These are phyloP conservation scores for Echinops telfairi DNA, from an alignment of 2,113 vertebrate genomes.

Conservation along the genomic window DNA sequence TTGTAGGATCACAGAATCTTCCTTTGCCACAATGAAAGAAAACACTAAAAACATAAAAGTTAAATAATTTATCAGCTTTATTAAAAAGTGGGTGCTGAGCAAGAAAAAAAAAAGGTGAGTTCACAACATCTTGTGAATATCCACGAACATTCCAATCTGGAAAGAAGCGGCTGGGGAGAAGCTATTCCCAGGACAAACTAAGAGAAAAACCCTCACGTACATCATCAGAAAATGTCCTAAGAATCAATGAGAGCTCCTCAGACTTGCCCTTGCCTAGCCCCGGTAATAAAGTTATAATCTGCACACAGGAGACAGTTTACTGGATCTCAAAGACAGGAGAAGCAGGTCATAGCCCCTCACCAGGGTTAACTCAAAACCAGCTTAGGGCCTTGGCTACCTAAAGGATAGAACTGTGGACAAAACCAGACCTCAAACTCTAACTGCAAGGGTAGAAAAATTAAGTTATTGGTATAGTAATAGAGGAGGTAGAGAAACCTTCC, in stretches of 20 bases:
- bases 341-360: background rate
- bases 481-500: background rate
- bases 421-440: background rate
- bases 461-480: background rate
- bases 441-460: background rate
- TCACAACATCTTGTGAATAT: background rate
- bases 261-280: background rate
- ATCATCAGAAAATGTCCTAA: background rate
- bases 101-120: background rate
- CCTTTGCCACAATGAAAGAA: background rate
- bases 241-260: background rate
- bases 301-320: background rate
- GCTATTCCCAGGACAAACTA: background rate
- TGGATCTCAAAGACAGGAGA: too few species aligned
- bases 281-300: too few species aligned
- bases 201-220: background rate
- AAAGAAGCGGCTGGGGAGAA: background rate
- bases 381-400: background rate
- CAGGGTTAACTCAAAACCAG: too few species aligned
- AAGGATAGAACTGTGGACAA: background rate
- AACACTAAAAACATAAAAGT: background rate
- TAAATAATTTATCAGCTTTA: background rate
- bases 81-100: background rate
- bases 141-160: too few species aligned
- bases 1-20: background rate